Evolutionary conservation across 2,797 vertebrate species (phyloP).

Genomic region (Pseudochromis fuscus): DNA sequence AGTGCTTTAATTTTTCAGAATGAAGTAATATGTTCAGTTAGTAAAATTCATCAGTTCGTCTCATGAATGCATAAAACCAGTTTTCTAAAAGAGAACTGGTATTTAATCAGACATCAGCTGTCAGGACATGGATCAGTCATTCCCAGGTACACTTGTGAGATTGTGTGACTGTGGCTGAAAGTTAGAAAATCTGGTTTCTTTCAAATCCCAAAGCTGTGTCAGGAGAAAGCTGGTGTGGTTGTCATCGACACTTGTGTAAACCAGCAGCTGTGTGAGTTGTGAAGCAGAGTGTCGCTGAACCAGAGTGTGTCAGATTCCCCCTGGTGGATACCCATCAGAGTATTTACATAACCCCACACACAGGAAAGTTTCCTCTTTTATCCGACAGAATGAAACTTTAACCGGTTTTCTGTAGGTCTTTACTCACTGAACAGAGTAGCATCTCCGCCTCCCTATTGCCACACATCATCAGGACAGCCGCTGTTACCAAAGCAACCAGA

Average conservation of each 20-base stretch:
- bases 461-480: slow-evolving; percentile 29
- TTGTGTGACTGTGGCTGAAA: neutral
- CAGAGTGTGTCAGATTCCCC: slow-evolving; percentile 1
- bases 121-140: neutral
- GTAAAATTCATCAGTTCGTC: neutral
- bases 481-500: slow-evolving; percentile 69
- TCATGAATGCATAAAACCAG: neutral
- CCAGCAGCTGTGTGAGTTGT: slow-evolving; percentile 16
- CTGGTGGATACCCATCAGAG: slow-evolving; percentile 1
- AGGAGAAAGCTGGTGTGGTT: neutral
- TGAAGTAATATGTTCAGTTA: neutral
- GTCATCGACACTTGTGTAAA: neutral
- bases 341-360: neutral
- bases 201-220: neutral
- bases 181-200: neutral
- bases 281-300: too few relatives aligned
- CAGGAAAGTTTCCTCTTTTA: neutral
- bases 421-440: neutral
- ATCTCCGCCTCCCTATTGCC: neutral
- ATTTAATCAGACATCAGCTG: neutral
- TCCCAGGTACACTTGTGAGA: neutral
- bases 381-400: slow-evolving; percentile 14
- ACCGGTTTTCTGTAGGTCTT: neutral
- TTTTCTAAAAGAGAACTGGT: neutral
- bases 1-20: neutral